phyloP scores from a whole-genome alignment of 2,888 invertebrate species.

The Cosmia pyralina region DNA sequence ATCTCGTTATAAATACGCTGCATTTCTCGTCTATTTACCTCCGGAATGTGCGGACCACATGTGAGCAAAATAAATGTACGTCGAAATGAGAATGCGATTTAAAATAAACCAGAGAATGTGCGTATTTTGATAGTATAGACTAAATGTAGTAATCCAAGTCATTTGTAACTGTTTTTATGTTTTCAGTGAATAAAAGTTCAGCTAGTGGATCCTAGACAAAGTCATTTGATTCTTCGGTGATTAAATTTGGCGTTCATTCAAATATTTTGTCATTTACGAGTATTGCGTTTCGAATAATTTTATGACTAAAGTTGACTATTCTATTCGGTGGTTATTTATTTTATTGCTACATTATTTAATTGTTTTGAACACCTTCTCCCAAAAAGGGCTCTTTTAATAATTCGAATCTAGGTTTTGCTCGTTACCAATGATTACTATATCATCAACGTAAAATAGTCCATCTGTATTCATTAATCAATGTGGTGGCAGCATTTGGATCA shows the following conservation, averaged over 20 bases:
- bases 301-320: not conserved
- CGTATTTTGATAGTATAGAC: conserved; percentile 19
- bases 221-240: conserved; percentile 4
- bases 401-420: not conserved
- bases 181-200: conserved; percentile 10
- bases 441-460: not conserved
- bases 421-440: not conserved
- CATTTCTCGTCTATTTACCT: conserved; percentile 14
- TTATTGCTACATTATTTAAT: not conserved
- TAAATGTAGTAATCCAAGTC: conserved; percentile 20
- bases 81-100: conserved; percentile 28
- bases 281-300: not conserved
- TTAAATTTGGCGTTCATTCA: conserved; percentile 25
- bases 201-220: conserved; percentile 1
- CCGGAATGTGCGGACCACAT: conserved; percentile 36
- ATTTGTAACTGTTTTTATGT: conserved; percentile 15
- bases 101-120: conserved; percentile 47
- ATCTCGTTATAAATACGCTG: not conserved
- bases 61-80: conserved; percentile 12
- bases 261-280: conserved; percentile 26
- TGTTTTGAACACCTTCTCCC: not conserved
- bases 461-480: not conserved
- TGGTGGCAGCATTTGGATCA: not conserved
- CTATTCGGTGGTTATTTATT: not conserved
- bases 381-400: not conserved